Evolutionary conservation across 2,113 vertebrate species (phyloP).

Genomic region (Passer domesticus): DNA sequence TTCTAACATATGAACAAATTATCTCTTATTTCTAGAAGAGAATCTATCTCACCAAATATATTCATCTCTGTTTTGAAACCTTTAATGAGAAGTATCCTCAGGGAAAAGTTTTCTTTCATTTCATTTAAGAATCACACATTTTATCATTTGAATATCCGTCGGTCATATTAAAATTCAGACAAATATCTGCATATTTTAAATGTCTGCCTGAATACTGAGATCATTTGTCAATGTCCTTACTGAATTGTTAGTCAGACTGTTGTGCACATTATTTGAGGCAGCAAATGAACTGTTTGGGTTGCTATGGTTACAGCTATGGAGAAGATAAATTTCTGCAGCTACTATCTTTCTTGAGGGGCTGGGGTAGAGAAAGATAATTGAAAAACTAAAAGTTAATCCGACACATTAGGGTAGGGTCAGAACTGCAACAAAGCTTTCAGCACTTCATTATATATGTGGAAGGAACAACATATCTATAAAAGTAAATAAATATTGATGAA

Average conservation of each 20-base stretch:
- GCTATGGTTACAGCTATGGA: conserved; percentile 69
- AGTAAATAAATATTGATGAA: conserved; percentile 7
- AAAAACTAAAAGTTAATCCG: conserved; percentile 20
- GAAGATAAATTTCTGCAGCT: conserved; percentile 62
- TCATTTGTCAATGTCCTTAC: conserved; percentile 76
- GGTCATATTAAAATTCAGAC: conserved; percentile 74
- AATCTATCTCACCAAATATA: conserved; percentile 12
- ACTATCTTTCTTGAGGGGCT: conserved; percentile 51
- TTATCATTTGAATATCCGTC: conserved; percentile 70
- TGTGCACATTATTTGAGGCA: conserved; percentile 68
- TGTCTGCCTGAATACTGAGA: conserved; percentile 71
- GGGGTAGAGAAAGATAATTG: background rate
- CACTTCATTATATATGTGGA: background rate
- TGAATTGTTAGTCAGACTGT: conserved; percentile 74
- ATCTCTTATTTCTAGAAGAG: background rate
- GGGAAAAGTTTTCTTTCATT: conserved; percentile 47
- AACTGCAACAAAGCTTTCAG: background rate
- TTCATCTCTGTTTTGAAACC: background rate
- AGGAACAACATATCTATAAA: background rate
- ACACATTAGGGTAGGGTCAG: background rate
- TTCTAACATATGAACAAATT: conserved; percentile 2
- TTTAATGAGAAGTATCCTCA: conserved; percentile 62
- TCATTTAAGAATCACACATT: conserved; percentile 45
- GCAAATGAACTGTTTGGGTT: conserved; percentile 76
- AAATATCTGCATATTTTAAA: conserved; percentile 77